A percentile compares a stretch with the other conserved stretches of the same genome.
Evolutionary conservation across 2,797 vertebrate species (phyloP).

Genomic region (Falco naumanni): DNA sequence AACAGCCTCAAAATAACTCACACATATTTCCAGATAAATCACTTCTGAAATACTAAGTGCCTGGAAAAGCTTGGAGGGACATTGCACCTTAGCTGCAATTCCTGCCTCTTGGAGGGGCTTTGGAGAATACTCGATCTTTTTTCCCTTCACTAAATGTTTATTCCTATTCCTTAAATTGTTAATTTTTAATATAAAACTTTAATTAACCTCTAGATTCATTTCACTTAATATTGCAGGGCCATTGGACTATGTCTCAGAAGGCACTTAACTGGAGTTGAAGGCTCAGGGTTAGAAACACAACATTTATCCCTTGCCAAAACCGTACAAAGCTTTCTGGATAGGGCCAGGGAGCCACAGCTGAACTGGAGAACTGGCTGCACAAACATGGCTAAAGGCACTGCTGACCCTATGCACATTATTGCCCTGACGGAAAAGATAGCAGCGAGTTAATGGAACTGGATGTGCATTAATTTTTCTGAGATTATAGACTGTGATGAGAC

Average conservation of each 20-base stretch:
- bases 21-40: slow-evolving; percentile 69
- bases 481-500: neutral
- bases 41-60: slow-evolving; percentile 61
- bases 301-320: neutral
- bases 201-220: slow-evolving; percentile 58
- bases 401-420: neutral
- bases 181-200: slow-evolving; percentile 51
- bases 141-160: slow-evolving; percentile 26
- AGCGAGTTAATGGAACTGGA: neutral
- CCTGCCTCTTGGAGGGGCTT: slow-evolving; percentile 1
- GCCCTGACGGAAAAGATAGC: slow-evolving; percentile 4
- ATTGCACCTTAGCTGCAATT: slow-evolving; percentile 39
- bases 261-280: slow-evolving; percentile 23
- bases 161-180: neutral
- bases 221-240: slow-evolving; percentile 12
- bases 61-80: slow-evolving; percentile 40
- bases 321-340: neutral
- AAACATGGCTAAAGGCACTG: neutral
- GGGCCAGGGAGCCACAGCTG: neutral
- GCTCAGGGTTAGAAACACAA: slow-evolving; percentile 41
- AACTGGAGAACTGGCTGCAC: neutral
- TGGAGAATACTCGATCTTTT: slow-evolving; percentile 1
- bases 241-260: slow-evolving; percentile 17
- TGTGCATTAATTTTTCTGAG: slow-evolving; percentile 37
- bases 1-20: slow-evolving; percentile 68